Base-by-base conservation (phyloP, 1,140 invertebrate genomes). In the Apolygus lucorum region DNA sequence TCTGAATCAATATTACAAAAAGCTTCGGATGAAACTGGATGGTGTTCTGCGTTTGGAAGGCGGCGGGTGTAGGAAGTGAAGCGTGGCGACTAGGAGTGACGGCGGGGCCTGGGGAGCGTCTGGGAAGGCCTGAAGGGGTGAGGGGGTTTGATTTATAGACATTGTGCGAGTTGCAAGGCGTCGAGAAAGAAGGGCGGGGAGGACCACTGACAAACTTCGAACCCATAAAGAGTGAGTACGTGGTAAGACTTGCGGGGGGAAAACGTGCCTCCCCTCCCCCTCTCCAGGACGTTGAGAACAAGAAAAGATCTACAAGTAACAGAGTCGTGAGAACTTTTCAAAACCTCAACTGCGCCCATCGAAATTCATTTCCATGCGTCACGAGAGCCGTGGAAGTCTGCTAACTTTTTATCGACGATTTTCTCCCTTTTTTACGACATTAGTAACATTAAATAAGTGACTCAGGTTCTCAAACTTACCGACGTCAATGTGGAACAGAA, bases 121-220 rank as follows among this genome's bases (percentile, higher is more conserved):
- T n/a, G n/a, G n/a, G n/a, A 42, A 42, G 4, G 4, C 34, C 17
- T 17, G 4, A 42, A 42, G 4, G 34, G 4, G 34, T 42, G 34
- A 17, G 34, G 34, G 34, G 17, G 34, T 42, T 42, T 42, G 34
- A 42, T 42, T 42, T 42, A 42, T 42, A 42, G 34, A 42, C 34
- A 42, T 42, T 42, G 34, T 42, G 4, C 34, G 17, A 42, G 34
- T 42, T 42, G 34, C n/a, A 42, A 42, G 34, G 34, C 17, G 34
- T 17, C 34, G 34, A 17, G 34, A 17, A 17, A 42, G 17, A 42
- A 42, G 34, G 17, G 34, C 34, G 17, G 54, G 54, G 54, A 4
- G 8, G 54, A 59, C 54, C 54, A 21, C 54, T 59, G 54, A 59
- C 54, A 59, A 59, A 59, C 54, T 59, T 59, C 22, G 13, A 59